phyloP scores from a whole-genome alignment of 2,797 vertebrate genomes.

The Melanotaenia trifasciata region DNA sequence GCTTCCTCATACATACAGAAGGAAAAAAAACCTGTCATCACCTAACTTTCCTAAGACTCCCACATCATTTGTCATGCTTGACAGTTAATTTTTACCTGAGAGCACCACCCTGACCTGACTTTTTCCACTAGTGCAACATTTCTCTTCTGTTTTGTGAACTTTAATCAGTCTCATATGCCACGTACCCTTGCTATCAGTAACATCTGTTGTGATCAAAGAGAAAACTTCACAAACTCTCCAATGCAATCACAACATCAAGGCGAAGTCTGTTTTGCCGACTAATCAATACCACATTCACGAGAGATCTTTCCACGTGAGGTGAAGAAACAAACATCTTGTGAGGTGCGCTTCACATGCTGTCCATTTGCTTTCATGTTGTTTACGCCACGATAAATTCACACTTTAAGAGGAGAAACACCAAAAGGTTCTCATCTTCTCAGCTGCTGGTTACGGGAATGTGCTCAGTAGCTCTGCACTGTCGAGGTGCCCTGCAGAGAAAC shows the following conservation, averaged over 20 bases:
- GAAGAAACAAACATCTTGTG: slow-evolving; percentile 42
- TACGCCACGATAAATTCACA: slow-evolving; percentile 44
- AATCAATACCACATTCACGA: slow-evolving; percentile 54
- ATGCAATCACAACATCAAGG: slow-evolving; percentile 42
- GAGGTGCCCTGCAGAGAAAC: slow-evolving; percentile 61
- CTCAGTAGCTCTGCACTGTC: slow-evolving; percentile 34
- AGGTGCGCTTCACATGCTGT: slow-evolving; percentile 48
- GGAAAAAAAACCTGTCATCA: slow-evolving; percentile 12
- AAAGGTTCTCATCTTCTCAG: slow-evolving; percentile 43
- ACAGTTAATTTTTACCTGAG: slow-evolving; percentile 37
- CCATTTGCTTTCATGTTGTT: slow-evolving; percentile 59
- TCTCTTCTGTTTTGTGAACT: slow-evolving; percentile 14
- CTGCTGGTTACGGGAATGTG: slow-evolving; percentile 51
- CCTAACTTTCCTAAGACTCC: slow-evolving; percentile 26
- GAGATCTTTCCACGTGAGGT: slow-evolving; percentile 29
- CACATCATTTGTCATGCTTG: slow-evolving; percentile 27
- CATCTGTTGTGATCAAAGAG: slow-evolving; percentile 58
- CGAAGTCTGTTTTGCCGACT: slow-evolving; percentile 34
- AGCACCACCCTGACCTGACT: slow-evolving; percentile 26
- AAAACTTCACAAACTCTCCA: slow-evolving; percentile 23
- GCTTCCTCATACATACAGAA: slow-evolving; percentile 24
- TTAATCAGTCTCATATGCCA: slow-evolving; percentile 29
- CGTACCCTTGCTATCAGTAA: slow-evolving; percentile 46
- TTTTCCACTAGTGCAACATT: slow-evolving; percentile 47
- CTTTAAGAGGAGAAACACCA: slow-evolving; percentile 33